Evolutionary conservation across 2,888 invertebrate genomes (phyloP).

Genomic region (Phyllotreta cruciferae): DNA sequence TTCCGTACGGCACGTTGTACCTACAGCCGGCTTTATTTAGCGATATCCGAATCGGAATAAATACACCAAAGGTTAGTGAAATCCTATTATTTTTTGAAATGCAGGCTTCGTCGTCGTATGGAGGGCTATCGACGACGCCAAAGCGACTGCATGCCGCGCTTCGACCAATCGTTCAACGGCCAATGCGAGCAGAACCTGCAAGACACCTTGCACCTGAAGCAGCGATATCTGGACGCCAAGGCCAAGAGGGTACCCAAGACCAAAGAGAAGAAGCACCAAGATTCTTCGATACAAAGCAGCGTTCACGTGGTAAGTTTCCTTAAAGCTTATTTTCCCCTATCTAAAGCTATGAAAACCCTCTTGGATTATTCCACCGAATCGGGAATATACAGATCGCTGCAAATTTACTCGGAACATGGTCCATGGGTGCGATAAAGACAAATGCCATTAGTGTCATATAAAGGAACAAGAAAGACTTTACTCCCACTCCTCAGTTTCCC

Average conservation of each 20-base stretch:
- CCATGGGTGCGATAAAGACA: too few species aligned
- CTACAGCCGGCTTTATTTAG: too few species aligned
- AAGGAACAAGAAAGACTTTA: too few species aligned
- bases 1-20: too few species aligned
- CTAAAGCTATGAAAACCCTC: too few species aligned
- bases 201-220: slow-evolving; percentile 86
- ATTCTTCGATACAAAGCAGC: slow-evolving; percentile 70
- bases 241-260: slow-evolving; percentile 88
- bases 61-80: neutral
- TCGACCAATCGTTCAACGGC: slow-evolving; percentile 86
- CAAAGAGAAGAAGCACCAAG: slow-evolving; percentile 71
- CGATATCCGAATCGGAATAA: neutral
- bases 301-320: slow-evolving; percentile 73
- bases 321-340: neutral
- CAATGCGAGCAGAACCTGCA: slow-evolving; percentile 90
- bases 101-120: slow-evolving; percentile 76
- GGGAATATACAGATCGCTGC: too few species aligned
- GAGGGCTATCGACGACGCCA: slow-evolving; percentile 87
- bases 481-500: too few species aligned
- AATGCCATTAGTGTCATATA: too few species aligned
- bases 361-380: too few species aligned
- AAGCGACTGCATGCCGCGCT: slow-evolving; percentile 84
- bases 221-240: slow-evolving; percentile 89
- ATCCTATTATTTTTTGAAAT: slow-evolving; percentile 32
- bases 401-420: too few species aligned